Percentiles rank a stretch among this genome's conserved stretches.
phyloP scores from a whole-genome alignment of 2,888 invertebrate genomes.

The Caenorhabditis afra region DNA sequence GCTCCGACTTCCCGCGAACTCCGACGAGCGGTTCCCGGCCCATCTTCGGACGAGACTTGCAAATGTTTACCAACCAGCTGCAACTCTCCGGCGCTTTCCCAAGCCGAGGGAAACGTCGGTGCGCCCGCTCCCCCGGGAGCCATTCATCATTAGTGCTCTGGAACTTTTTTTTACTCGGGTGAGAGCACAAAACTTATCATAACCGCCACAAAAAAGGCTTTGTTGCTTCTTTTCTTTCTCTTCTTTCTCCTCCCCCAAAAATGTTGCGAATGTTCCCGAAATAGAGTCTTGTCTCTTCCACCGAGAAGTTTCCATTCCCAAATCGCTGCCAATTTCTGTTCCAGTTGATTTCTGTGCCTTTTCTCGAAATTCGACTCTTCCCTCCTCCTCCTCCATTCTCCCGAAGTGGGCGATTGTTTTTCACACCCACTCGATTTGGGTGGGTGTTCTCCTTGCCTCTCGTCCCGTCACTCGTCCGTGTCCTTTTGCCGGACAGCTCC shows the following conservation, averaged over 20 bases:
- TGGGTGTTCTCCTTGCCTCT: conserved; percentile 26
- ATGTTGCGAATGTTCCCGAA: conserved; percentile 48
- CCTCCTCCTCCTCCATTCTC: conserved; percentile 10
- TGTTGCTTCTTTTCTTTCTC: conserved; percentile 20
- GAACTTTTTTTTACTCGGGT: conserved; percentile 50
- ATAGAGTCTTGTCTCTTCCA: conserved; percentile 27
- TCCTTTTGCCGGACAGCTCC: conserved; percentile 29
- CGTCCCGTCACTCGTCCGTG: conserved; percentile 16
- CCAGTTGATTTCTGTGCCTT: conserved; percentile 18
- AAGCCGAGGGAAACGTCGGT: conserved; percentile 34
- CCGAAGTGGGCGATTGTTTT: conserved; percentile 33
- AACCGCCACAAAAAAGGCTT: conserved; percentile 40
- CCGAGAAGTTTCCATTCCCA: neutral
- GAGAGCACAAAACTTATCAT: conserved; percentile 47
- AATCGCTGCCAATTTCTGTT: conserved; percentile 23
- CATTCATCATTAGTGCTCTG: conserved; percentile 57
- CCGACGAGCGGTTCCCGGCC: neutral
- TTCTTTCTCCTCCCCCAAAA: conserved; percentile 12
- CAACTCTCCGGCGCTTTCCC: conserved; percentile 42
- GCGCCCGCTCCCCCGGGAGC: conserved; percentile 40
- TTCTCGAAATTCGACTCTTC: conserved; percentile 36
- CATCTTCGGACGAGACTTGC: conserved; percentile 11
- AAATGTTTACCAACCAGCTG: conserved; percentile 49
- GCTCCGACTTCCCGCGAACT: neutral
- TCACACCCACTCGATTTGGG: conserved; percentile 52